Percentiles rank a stretch among this genome's conserved stretches.
Conservation (phyloP, 2,113 vertebrate genomes). For the Chelonoidis abingdonii region DNA sequence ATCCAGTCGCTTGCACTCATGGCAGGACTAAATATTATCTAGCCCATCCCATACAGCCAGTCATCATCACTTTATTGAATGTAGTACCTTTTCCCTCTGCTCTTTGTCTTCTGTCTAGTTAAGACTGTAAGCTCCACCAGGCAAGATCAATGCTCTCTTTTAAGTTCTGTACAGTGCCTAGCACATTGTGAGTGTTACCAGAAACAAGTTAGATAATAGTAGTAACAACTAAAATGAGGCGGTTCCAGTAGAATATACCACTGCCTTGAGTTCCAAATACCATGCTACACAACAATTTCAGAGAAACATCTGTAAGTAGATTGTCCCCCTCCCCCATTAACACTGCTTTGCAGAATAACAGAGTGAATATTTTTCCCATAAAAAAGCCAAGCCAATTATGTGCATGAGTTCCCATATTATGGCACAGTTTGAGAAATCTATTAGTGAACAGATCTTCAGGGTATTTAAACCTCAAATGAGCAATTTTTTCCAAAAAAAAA, state of each 20-base stretch:
- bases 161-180: not conserved
- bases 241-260: not conserved
- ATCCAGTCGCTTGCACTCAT: too few species aligned
- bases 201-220: not conserved
- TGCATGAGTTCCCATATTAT: not conserved
- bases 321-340: not conserved
- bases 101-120: too few species aligned
- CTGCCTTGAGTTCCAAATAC: not conserved
- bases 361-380: not conserved
- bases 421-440: slow-evolving; percentile 3
- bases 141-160: not conserved
- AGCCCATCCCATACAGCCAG: too few species aligned
- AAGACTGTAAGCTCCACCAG: not conserved
- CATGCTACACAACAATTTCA: not conserved
- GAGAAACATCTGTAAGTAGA: not conserved
- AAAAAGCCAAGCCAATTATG: not conserved
- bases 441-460: not conserved
- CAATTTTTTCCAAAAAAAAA: not conserved
- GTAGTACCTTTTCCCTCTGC: too few species aligned
- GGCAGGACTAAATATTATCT: too few species aligned
- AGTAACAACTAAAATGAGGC: not conserved
- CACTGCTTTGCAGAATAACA: not conserved
- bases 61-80: too few species aligned
- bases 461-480: not conserved
- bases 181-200: not conserved